Evolutionary conservation across 2,113 vertebrate species (phyloP).

Genomic region (Rhinichthys klamathensis): DNA sequence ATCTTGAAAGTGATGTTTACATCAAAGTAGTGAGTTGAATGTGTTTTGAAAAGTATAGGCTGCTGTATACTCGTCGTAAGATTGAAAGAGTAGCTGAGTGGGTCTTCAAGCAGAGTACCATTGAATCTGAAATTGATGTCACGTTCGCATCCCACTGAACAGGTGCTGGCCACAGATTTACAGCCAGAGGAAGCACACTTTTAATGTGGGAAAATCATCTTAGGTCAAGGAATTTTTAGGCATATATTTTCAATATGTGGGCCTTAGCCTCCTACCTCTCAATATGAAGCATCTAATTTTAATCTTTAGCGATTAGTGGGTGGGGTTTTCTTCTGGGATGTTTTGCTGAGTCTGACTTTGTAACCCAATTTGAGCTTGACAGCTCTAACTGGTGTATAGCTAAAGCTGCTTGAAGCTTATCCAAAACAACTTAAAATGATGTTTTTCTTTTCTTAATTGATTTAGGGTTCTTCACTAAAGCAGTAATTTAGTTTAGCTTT

Average conservation of each 20-base stretch:
- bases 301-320: conserved; percentile 6
- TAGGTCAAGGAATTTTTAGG: conserved; percentile 21
- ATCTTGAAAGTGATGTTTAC: conserved; percentile 1
- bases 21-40: conserved; percentile 9
- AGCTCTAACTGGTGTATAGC: conserved; percentile 1
- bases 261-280: not conserved
- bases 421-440: not conserved
- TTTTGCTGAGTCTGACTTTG: conserved; percentile 14
- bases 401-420: conserved; percentile 10
- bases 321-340: conserved; percentile 11
- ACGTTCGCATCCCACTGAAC: conserved; percentile 1
- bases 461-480: not conserved
- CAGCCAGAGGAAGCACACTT: conserved; percentile 9
- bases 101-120: not conserved
- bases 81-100: conserved; percentile 12
- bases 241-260: not conserved
- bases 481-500: not conserved
- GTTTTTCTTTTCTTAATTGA: not conserved
- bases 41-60: conserved; percentile 18
- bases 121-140: conserved; percentile 32
- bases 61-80: not conserved
- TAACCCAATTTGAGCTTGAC: not conserved
- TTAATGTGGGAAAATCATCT: not conserved
- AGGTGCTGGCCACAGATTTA: conserved; percentile 27
- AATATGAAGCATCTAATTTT: conserved; percentile 3